Conservation (phyloP, 2,888 invertebrate species). For the Carpatolechia fugitivella region DNA sequence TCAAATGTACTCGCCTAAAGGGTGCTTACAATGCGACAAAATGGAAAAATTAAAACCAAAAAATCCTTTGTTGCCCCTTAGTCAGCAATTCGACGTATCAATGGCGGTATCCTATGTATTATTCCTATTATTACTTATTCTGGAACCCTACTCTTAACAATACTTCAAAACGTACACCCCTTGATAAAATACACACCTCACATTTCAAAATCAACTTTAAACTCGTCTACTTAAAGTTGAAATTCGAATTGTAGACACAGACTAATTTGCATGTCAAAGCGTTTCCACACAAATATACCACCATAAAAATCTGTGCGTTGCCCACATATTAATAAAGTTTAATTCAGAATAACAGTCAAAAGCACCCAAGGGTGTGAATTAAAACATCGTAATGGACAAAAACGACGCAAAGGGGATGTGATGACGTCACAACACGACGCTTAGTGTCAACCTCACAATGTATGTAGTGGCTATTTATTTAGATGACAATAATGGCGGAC, state of each 20-base stretch:
- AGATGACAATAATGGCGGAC: conserved; percentile 30
- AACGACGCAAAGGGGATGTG: conserved; percentile 58
- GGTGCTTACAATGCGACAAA: background rate
- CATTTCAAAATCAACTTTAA: conserved; percentile 33
- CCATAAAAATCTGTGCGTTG: background rate
- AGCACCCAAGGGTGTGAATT: conserved; percentile 72
- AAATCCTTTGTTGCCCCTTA: conserved; percentile 46
- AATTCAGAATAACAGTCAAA: conserved; percentile 30
- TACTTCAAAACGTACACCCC: conserved; percentile 61
- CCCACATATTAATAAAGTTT: conserved; percentile 18
- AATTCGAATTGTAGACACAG: background rate
- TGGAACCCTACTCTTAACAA: conserved; percentile 58
- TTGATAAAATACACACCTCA: conserved; percentile 32
- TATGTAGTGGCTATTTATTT: conserved; percentile 44
- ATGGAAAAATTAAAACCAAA: conserved; percentile 12
- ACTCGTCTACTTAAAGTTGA: background rate
- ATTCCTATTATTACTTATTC: conserved; percentile 61
- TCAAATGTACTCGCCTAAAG: background rate
- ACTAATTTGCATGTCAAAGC: conserved; percentile 7
- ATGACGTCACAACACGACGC: conserved; percentile 58
- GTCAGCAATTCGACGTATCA: conserved; percentile 64
- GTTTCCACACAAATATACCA: background rate
- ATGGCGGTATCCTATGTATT: conserved; percentile 57
- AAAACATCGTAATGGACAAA: conserved; percentile 66
- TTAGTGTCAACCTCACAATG: conserved; percentile 71